Conservation (phyloP, 2,888 invertebrate species). For the Amblyjoppa proteus region DNA sequence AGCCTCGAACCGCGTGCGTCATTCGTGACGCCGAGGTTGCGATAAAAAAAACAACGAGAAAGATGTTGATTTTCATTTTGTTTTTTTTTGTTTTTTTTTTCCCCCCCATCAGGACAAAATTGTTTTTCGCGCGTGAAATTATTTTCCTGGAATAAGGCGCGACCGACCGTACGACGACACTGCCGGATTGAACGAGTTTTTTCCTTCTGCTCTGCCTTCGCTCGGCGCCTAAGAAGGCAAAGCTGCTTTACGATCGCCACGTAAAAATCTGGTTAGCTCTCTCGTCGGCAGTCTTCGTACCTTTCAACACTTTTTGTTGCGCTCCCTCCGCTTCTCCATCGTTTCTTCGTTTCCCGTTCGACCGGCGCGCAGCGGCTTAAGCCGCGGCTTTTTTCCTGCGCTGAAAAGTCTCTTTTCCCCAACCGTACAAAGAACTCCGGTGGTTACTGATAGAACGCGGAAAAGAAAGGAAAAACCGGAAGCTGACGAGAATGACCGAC, state of each 20-base stretch:
- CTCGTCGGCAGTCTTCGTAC: conserved; percentile 7
- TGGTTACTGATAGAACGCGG: conserved; percentile 38
- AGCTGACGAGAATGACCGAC: conserved; percentile 63
- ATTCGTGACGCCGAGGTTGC: not conserved
- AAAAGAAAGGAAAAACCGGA: conserved; percentile 32
- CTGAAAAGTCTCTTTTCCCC: conserved; percentile 4
- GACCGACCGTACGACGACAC: conserved; percentile 5
- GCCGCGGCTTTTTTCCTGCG: not conserved
- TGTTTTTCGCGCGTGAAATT: conserved; percentile 42
- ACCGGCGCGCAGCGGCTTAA: conserved; percentile 27
- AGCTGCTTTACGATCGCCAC: conserved; percentile 45
- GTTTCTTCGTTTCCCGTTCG: conserved; percentile 15
- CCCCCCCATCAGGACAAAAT: conserved; percentile 7
- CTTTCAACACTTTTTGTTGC: conserved; percentile 28
- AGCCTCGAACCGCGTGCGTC: not conserved
- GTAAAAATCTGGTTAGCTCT: conserved; percentile 51
- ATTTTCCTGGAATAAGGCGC: conserved; percentile 34
- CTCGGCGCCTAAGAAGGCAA: conserved; percentile 13
- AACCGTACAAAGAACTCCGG: conserved; percentile 23
- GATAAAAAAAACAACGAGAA: conserved; percentile 8
- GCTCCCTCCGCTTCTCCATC: conserved; percentile 7
- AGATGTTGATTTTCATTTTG: not conserved
- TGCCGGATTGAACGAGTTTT: conserved; percentile 18
- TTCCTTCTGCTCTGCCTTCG: conserved; percentile 2
- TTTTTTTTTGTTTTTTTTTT: not conserved